Evolutionary conservation across 92 coral and sea anemone genomes (phyloP).

Genomic region (Micromussa lordhowensis): DNA sequence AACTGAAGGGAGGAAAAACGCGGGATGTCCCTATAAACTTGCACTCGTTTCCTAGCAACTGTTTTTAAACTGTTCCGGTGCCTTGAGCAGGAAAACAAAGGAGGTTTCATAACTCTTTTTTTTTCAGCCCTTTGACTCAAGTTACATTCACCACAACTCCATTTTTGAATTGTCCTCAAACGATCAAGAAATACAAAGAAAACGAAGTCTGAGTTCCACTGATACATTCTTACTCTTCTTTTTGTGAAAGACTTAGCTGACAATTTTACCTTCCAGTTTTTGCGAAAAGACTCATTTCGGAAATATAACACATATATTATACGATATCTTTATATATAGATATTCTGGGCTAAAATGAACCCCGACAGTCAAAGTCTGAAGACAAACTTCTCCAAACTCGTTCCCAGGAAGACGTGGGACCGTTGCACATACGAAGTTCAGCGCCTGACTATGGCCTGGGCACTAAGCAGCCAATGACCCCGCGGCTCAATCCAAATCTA

Average conservation of each 20-base stretch:
- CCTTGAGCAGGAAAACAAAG: neutral
- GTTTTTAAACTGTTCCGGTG: neutral
- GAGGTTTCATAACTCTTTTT: too few species aligned
- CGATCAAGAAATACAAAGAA: neutral
- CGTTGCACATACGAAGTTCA: neutral
- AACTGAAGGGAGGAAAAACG: neutral
- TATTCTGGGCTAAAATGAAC: neutral
- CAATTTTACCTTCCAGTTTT: neutral
- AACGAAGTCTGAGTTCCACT: neutral
- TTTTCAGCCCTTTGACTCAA: too few species aligned
- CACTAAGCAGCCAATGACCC: neutral
- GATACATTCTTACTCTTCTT: neutral
- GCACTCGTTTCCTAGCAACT: neutral
- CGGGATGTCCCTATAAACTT: neutral
- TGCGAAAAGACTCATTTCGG: neutral
- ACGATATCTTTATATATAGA: too few species aligned
- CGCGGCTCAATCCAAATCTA: slow-evolving; percentile 4
- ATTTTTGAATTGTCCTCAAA: neutral
- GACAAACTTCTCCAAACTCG: neutral
- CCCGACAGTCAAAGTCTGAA: neutral
- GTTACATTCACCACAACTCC: neutral
- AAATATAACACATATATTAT: neutral
- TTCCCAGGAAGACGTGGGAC: neutral
- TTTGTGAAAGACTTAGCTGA: neutral
- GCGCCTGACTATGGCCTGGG: neutral